Conservation (phyloP, 2,113 vertebrate genomes). For the Corydoras sp. region DNA sequence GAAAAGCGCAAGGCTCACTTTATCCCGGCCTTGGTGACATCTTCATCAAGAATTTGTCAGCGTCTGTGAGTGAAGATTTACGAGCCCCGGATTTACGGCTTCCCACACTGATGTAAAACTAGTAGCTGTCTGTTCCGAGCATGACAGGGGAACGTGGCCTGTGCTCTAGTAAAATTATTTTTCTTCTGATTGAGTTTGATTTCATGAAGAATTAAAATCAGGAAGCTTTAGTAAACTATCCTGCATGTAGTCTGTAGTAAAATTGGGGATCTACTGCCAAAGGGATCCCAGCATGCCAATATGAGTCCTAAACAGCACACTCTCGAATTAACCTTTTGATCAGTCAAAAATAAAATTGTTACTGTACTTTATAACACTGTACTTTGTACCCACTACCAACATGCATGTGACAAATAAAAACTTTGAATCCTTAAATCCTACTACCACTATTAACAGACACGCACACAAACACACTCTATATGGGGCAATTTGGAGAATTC, state of each 20-base stretch:
- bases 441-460: too few relatives aligned
- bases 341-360: too few relatives aligned
- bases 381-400: too few relatives aligned
- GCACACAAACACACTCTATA: too few relatives aligned
- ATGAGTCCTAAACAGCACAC: too few relatives aligned
- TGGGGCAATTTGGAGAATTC: too few relatives aligned
- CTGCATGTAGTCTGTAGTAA: neutral
- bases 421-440: too few relatives aligned
- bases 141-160: slow-evolving; percentile 32
- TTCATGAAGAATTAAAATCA: slow-evolving; percentile 26
- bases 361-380: too few relatives aligned
- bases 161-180: slow-evolving; percentile 19
- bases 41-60: slow-evolving; percentile 72
- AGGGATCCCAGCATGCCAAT: neutral
- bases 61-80: slow-evolving; percentile 64
- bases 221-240: slow-evolving; percentile 10
- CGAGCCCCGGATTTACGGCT: slow-evolving; percentile 56
- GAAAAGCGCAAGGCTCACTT: slow-evolving; percentile 48
- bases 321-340: too few relatives aligned
- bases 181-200: slow-evolving; percentile 34
- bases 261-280: neutral
- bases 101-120: slow-evolving; percentile 40
- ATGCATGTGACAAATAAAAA: too few relatives aligned
- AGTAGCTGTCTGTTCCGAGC: slow-evolving; percentile 36
- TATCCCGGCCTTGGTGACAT: slow-evolving; percentile 67